Evolutionary conservation across 2,888 invertebrate genomes (phyloP).

Genomic region (Digitonthophagus gazella): DNA sequence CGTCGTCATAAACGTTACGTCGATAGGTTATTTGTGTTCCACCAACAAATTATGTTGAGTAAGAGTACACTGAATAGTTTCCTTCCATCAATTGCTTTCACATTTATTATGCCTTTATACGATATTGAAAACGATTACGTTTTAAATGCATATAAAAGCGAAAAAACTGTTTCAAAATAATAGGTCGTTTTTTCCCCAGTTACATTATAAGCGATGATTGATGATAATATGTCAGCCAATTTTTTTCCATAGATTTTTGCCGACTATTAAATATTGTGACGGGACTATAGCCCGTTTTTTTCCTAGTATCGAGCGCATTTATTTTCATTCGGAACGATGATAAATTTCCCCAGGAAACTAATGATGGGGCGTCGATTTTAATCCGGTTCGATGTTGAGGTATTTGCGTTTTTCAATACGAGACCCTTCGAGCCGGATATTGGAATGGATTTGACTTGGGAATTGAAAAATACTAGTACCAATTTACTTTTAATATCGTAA

Average conservation of each 20-base stretch:
- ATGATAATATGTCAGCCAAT: background rate
- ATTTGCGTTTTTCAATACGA: background rate
- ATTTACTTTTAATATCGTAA: background rate
- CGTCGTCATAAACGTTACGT: background rate
- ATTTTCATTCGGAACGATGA: slow-evolving; percentile 13
- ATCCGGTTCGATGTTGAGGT: background rate
- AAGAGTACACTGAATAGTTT: too few species aligned
- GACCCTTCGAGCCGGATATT: background rate
- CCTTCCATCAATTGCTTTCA: too few species aligned
- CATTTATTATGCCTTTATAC: too few species aligned
- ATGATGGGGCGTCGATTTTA: slow-evolving; percentile 9
- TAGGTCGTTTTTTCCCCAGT: too few species aligned
- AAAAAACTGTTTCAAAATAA: too few species aligned
- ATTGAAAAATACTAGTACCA: background rate
- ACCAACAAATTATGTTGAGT: background rate
- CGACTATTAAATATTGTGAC: slow-evolving; percentile 10
- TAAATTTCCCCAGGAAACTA: slow-evolving; percentile 10
- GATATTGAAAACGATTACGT: too few species aligned
- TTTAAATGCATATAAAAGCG: too few species aligned
- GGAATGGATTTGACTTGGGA: background rate
- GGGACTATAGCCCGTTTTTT: background rate
- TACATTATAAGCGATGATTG: slow-evolving; percentile 4
- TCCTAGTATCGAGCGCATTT: slow-evolving; percentile 3
- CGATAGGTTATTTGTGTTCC: background rate
- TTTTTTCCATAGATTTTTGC: slow-evolving; percentile 9